These are phyloP conservation scores for Tenthredo amoena DNA, from an alignment of 2,888 invertebrate species.

Conservation along the genomic window DNA sequence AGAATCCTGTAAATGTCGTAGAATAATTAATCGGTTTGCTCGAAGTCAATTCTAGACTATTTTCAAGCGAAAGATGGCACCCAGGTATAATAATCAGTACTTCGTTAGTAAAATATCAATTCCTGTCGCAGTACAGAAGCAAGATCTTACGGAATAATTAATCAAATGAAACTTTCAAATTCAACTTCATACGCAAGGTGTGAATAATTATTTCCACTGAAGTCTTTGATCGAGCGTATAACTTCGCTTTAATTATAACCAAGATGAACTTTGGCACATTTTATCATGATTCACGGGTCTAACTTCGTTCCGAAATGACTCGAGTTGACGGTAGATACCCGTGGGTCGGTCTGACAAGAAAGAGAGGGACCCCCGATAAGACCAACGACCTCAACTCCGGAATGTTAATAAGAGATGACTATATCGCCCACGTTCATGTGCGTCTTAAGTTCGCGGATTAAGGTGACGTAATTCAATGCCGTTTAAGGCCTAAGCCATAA, in stretches of 20 bases:
- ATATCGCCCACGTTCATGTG: conserved; percentile 44
- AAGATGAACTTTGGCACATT: conserved; percentile 23
- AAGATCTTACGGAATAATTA: not conserved
- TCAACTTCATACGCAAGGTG: not conserved
- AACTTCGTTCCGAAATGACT: conserved; percentile 39
- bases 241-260: conserved; percentile 32
- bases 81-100: not conserved
- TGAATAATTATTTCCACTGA: not conserved
- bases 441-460: conserved; percentile 36
- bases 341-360: conserved; percentile 24
- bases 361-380: conserved; percentile 38
- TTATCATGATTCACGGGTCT: conserved; percentile 11
- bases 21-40: too few species aligned
- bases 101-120: not conserved
- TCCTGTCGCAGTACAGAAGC: not conserved
- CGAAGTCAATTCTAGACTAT: not conserved
- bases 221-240: not conserved
- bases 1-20: too few species aligned
- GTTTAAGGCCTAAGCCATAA: conserved; percentile 11
- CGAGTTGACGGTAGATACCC: conserved; percentile 16
- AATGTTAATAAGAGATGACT: conserved; percentile 46
- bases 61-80: not conserved
- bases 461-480: conserved; percentile 34
- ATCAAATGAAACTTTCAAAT: not conserved
- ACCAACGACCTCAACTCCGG: conserved; percentile 46